phyloP scores from a whole-genome alignment of 2,113 vertebrate species.

The Gobius niger region DNA sequence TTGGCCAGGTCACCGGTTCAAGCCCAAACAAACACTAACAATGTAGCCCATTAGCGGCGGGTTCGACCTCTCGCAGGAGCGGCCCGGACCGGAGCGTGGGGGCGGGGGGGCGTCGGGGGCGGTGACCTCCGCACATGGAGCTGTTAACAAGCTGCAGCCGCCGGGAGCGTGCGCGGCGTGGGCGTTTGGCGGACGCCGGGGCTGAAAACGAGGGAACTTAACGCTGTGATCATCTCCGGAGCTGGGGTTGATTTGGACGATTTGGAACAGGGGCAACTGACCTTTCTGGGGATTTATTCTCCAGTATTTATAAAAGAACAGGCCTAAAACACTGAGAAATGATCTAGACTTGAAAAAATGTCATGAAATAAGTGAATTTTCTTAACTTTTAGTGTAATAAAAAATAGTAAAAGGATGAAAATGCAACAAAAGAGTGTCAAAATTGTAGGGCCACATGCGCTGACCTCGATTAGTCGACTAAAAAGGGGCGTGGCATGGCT shows the following conservation, averaged over 20 bases:
- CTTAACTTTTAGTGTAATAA: too few species aligned
- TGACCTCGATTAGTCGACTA: too few species aligned
- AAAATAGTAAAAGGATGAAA: too few species aligned
- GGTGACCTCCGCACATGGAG: slow-evolving; percentile 30
- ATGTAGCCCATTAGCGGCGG: slow-evolving; percentile 64
- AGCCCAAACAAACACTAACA: slow-evolving; percentile 56
- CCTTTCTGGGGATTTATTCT: slow-evolving; percentile 11
- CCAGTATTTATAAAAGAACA: slow-evolving; percentile 16
- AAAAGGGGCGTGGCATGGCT: too few species aligned
- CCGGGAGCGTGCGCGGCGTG: slow-evolving; percentile 54
- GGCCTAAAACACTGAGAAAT: not conserved
- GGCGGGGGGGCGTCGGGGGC: slow-evolving; percentile 8
- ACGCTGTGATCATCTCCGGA: slow-evolving; percentile 35
- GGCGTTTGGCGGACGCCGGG: slow-evolving; percentile 61
- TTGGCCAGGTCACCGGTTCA: slow-evolving; percentile 52
- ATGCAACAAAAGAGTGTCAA: too few species aligned
- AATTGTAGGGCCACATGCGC: too few species aligned
- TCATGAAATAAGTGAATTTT: too few species aligned
- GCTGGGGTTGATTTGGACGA: slow-evolving; percentile 14
- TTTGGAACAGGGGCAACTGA: slow-evolving; percentile 10
- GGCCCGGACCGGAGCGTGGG: slow-evolving; percentile 40
- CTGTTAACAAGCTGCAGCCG: slow-evolving; percentile 60
- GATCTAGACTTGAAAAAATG: too few species aligned
- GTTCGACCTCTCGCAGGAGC: slow-evolving; percentile 62
- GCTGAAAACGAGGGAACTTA: slow-evolving; percentile 46